Conservation (phyloP, 1,140 invertebrate species). For the Probaryconus sp. region DNA sequence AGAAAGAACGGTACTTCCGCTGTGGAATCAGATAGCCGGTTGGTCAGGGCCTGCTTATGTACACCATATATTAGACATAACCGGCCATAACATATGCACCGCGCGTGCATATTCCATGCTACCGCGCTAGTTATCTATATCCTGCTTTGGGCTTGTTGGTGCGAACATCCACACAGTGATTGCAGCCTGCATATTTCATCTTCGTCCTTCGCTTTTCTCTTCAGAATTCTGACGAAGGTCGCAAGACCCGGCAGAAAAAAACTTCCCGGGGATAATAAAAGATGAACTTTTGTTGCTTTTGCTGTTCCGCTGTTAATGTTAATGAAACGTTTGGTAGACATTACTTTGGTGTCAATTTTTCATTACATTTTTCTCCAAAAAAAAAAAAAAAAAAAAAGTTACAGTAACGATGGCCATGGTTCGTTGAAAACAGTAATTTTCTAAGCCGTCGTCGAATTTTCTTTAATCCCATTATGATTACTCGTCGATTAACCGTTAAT, state of each 20-base stretch:
- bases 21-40: conserved; percentile 65
- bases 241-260: too few relatives aligned
- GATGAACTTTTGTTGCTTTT: too few relatives aligned
- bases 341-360: too few relatives aligned
- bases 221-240: not conserved
- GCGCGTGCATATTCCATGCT: conserved; percentile 42
- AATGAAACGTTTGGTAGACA: too few relatives aligned
- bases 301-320: too few relatives aligned
- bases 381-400: too few relatives aligned
- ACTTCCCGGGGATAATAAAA: too few relatives aligned
- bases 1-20: conserved; percentile 70
- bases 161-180: conserved; percentile 24
- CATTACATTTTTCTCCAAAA: too few relatives aligned
- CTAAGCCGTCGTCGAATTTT: too few relatives aligned
- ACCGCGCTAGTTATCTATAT: conserved; percentile 39
- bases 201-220: conserved; percentile 2
- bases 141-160: conserved; percentile 10
- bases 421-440: too few relatives aligned
- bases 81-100: conserved; percentile 49
- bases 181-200: conserved; percentile 17
- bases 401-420: too few relatives aligned
- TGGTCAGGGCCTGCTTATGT: conserved; percentile 12
- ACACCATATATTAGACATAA: conserved; percentile 50
- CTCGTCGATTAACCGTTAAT: conserved; percentile 41
- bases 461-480: conserved; percentile 12